These are phyloP conservation scores for Aquatica leii DNA, from an alignment of 2,888 invertebrate genomes.

Conservation along the genomic window DNA sequence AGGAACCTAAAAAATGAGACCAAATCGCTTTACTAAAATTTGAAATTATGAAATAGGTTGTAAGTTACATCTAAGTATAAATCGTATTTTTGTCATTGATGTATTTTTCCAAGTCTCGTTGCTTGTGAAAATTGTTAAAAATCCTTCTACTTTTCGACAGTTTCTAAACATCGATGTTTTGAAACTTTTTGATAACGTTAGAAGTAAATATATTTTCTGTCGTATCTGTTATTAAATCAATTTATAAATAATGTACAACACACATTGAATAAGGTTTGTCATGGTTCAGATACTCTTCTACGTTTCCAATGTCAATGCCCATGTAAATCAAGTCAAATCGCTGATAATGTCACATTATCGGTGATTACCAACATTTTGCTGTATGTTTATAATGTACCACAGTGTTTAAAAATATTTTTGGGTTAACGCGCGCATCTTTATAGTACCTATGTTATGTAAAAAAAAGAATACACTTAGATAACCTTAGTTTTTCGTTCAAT, in stretches of 20 bases:
- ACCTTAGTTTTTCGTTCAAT: slow-evolving; percentile 25
- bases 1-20: too few species aligned
- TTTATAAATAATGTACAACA: not conserved
- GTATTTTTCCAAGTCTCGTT: too few species aligned
- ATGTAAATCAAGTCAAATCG: slow-evolving; percentile 28
- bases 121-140: too few species aligned
- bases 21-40: too few species aligned
- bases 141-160: too few species aligned
- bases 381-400: not conserved
- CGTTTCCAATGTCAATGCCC: slow-evolving; percentile 36
- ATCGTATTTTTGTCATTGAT: too few species aligned
- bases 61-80: too few species aligned
- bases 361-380: slow-evolving; percentile 16
- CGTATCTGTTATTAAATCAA: not conserved
- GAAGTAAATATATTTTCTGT: slow-evolving; percentile 18
- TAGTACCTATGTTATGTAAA: slow-evolving; percentile 23
- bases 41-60: too few species aligned
- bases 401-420: slow-evolving; percentile 23
- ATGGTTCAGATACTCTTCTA: slow-evolving; percentile 26
- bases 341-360: slow-evolving; percentile 20
- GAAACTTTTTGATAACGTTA: slow-evolving; percentile 2
- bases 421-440: slow-evolving; percentile 14
- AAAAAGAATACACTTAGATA: slow-evolving; percentile 20
- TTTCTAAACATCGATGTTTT: too few species aligned
- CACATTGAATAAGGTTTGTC: slow-evolving; percentile 18